Conservation (phyloP, 1,140 invertebrate genomes). For the Drosophila fuyamai region DNA sequence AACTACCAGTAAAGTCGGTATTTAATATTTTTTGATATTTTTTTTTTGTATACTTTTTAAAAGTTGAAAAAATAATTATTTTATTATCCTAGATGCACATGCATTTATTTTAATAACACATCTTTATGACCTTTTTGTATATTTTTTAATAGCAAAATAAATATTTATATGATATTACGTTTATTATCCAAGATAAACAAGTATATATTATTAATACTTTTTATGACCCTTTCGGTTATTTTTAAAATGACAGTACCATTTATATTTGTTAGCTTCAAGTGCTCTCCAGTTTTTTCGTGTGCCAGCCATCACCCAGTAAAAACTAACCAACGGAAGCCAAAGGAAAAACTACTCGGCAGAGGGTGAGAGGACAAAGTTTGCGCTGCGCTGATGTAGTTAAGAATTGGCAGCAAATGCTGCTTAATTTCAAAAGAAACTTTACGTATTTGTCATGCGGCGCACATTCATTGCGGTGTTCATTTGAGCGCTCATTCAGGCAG, state of each 20-base stretch:
- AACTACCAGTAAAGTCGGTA: too few species aligned
- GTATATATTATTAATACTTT: too few species aligned
- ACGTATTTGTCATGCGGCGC: slow-evolving; percentile 82
- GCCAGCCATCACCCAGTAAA: slow-evolving; percentile 16
- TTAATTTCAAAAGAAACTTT: slow-evolving; percentile 84
- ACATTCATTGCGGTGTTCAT: slow-evolving; percentile 83
- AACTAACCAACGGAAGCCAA: slow-evolving; percentile 47
- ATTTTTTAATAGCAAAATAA: too few species aligned
- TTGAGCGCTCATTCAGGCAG: slow-evolving; percentile 76
- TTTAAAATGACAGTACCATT: neutral
- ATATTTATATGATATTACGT: too few species aligned
- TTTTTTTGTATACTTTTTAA: too few species aligned
- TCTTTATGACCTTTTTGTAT: too few species aligned
- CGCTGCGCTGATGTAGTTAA: slow-evolving; percentile 78
- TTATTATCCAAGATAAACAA: too few species aligned
- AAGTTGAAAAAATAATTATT: too few species aligned
- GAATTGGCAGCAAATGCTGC: slow-evolving; percentile 83
- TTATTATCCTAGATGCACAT: too few species aligned
- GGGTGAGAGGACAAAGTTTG: slow-evolving; percentile 75
- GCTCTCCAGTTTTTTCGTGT: slow-evolving; percentile 7
- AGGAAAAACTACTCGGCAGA: slow-evolving; percentile 50
- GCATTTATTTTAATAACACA: too few species aligned
- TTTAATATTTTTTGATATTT: too few species aligned
- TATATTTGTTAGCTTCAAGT: neutral
- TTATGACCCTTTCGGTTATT: too few species aligned